A percentile compares a stretch with the other conserved stretches of the same genome.
Conservation (phyloP, 2,888 invertebrate genomes). For the Bombylius major region DNA sequence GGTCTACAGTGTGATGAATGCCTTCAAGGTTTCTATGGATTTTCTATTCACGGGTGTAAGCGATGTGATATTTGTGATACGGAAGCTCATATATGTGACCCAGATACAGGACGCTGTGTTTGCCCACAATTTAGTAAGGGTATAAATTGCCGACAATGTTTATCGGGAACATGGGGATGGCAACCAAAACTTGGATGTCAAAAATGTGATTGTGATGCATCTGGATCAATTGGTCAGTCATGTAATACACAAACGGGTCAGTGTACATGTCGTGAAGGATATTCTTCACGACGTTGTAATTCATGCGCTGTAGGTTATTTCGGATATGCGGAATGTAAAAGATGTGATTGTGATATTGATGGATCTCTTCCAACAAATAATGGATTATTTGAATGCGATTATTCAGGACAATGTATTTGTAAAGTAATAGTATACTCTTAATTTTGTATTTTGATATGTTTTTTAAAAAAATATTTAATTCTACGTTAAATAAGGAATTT, state of each 20-base stretch:
- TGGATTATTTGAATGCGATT: constrained; percentile 56
- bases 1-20: constrained; percentile 63
- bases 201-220: constrained; percentile 61
- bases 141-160: constrained; percentile 65
- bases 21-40: constrained; percentile 57
- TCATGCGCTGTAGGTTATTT: constrained; percentile 74
- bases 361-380: constrained; percentile 49
- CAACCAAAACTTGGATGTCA: constrained; percentile 67
- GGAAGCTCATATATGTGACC: constrained; percentile 81
- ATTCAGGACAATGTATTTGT: constrained; percentile 74
- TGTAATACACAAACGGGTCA: constrained; percentile 44
- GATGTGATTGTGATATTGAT: constrained; percentile 67
- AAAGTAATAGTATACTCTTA: constrained; percentile 45
- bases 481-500: background rate
- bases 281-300: constrained; percentile 64
- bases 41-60: constrained; percentile 62
- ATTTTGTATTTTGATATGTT: background rate
- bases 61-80: constrained; percentile 67
- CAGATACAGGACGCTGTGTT: constrained; percentile 78
- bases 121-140: constrained; percentile 84
- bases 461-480: background rate
- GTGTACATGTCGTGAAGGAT: constrained; percentile 66
- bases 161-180: constrained; percentile 68
- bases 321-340: constrained; percentile 76
- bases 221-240: constrained; percentile 46